These are phyloP conservation scores for Littorina saxatilis DNA, from an alignment of 1,140 invertebrate species.

Conservation along the genomic window DNA sequence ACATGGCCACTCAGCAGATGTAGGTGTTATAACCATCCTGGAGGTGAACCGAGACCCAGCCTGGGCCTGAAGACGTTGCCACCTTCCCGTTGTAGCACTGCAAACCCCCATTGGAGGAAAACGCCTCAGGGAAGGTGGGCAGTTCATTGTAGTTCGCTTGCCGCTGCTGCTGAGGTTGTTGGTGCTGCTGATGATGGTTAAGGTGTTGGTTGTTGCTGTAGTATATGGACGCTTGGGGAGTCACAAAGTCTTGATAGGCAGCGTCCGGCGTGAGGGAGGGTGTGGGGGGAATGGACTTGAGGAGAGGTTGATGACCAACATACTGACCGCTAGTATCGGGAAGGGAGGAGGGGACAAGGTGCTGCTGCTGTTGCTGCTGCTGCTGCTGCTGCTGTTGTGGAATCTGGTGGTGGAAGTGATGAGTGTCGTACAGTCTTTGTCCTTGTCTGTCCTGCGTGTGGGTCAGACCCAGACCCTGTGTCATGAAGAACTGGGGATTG, in stretches of 20 bases:
- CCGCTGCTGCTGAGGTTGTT: background rate
- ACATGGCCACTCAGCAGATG: background rate
- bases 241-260: background rate
- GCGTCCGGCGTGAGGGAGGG: background rate
- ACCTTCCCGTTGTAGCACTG: background rate
- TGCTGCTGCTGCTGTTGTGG: background rate
- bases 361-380: background rate
- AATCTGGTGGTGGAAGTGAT: background rate
- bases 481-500: background rate
- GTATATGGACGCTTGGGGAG: background rate
- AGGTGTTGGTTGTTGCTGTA: background rate
- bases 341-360: background rate
- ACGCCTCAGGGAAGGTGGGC: constrained; percentile 11
- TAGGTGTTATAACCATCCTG: background rate
- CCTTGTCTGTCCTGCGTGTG: background rate
- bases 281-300: background rate
- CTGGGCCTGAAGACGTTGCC: background rate
- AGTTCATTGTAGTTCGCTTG: background rate
- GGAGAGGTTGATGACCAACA: background rate
- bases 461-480: background rate
- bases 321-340: background rate
- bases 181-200: constrained; percentile 4
- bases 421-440: background rate
- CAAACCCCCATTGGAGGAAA: background rate
- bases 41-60: background rate